phyloP scores from a whole-genome alignment of 2,888 invertebrate genomes.

The Sesamia inferens region DNA sequence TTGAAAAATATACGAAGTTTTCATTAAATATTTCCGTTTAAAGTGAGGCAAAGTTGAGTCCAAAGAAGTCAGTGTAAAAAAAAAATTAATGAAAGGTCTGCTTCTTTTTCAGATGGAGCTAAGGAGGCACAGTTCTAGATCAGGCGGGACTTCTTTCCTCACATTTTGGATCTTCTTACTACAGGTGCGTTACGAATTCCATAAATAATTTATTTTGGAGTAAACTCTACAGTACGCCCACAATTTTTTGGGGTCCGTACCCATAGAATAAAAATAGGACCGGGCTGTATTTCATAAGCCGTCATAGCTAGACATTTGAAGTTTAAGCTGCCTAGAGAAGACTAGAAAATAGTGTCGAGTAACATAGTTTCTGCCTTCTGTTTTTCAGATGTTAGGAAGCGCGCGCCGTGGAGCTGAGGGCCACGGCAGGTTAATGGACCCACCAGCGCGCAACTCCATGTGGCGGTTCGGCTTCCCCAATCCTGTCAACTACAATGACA shows the following conservation, averaged over 20 bases:
- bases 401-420: constrained; percentile 90
- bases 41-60: no score
- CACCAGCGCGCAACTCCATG: constrained; percentile 97
- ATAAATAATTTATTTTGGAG: neutral
- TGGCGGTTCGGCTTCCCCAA: constrained; percentile 98
- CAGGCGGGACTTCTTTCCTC: constrained; percentile 80
- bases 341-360: no score
- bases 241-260: no score
- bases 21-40: no score
- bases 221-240: no score
- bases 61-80: no score
- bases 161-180: constrained; percentile 87
- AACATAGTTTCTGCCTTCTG: neutral
- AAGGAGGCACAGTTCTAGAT: constrained; percentile 69
- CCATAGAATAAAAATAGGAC: no score
- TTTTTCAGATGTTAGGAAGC: constrained; percentile 83
- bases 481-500: constrained; percentile 98
- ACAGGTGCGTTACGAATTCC: constrained; percentile 73
- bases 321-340: no score
- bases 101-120: constrained; percentile 84
- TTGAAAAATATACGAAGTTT: no score
- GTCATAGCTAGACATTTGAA: no score
- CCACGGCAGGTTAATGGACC: constrained; percentile 97
- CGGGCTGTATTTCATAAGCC: no score
- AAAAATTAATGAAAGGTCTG: constrained; percentile 8